Conservation (phyloP, 2,888 invertebrate species). For the Dynastes tityus region DNA sequence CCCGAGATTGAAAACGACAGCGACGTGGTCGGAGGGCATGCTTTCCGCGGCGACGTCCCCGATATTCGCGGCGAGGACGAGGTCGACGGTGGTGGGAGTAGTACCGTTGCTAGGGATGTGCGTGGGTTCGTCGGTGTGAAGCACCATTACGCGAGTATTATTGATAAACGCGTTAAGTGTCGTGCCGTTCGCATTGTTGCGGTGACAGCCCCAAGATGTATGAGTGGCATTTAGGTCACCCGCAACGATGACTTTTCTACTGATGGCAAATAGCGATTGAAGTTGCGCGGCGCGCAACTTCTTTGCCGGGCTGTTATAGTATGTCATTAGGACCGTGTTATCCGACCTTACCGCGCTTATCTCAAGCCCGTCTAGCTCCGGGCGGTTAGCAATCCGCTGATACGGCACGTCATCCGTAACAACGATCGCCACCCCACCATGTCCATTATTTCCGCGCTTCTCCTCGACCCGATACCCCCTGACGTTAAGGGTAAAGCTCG, state of each 20-base stretch:
- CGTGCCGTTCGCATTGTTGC: conserved; percentile 52
- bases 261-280: not conserved
- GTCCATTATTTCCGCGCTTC: not conserved
- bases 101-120: conserved; percentile 26
- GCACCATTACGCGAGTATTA: no score
- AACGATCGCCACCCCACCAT: no score
- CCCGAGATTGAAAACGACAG: no score
- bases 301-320: no score
- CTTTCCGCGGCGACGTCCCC: not conserved
- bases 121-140: no score
- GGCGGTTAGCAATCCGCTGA: no score
- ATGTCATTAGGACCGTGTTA: no score
- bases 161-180: conserved; percentile 21
- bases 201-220: conserved; percentile 51
- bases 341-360: no score
- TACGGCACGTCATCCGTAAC: no score
- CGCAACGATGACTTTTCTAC: conserved; percentile 23
- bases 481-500: no score
- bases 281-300: not conserved
- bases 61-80: conserved; percentile 49
- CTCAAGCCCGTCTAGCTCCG: no score
- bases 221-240: conserved; percentile 56
- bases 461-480: no score
- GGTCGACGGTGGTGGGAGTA: conserved; percentile 50
- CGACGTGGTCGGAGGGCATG: not conserved